Conservation (phyloP, 2,797 vertebrate species). For the Gallinago nigripennis region DNA sequence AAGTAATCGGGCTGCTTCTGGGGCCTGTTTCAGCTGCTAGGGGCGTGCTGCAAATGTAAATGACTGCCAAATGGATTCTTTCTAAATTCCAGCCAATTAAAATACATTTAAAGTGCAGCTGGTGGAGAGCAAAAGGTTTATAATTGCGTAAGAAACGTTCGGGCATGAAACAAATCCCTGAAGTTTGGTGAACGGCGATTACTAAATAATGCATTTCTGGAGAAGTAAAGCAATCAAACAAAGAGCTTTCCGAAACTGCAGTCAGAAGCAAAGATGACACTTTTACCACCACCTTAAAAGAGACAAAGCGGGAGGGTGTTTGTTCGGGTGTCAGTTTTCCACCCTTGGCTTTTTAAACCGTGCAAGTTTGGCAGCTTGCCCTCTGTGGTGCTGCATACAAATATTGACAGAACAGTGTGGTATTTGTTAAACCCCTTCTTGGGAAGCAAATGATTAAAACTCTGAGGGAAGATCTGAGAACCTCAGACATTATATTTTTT, state of each 20-base stretch:
- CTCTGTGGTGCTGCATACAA: constrained; percentile 83
- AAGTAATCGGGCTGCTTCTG: constrained; percentile 77
- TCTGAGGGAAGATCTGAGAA: constrained; percentile 77
- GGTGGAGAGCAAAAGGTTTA: constrained; percentile 66
- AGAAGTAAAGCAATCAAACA: constrained; percentile 51
- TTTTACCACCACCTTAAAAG: constrained; percentile 72
- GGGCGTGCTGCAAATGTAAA: constrained; percentile 87
- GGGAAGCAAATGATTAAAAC: constrained; percentile 78
- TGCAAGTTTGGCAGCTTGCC: constrained; percentile 78
- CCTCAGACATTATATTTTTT: constrained; percentile 67
- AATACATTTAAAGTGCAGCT: constrained; percentile 82
- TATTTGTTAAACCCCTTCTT: constrained; percentile 78
- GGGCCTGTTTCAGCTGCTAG: constrained; percentile 84
- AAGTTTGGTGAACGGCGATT: constrained; percentile 58
- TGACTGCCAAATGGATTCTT: constrained; percentile 85
- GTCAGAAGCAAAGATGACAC: constrained; percentile 73
- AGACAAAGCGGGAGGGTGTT: constrained; percentile 72
- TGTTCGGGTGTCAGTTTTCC: constrained; percentile 78
- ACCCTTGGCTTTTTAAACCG: constrained; percentile 73
- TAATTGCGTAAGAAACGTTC: constrained; percentile 60
- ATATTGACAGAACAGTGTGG: constrained; percentile 82
- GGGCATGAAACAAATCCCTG: constrained; percentile 68
- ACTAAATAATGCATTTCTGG: constrained; percentile 58
- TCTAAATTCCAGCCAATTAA: constrained; percentile 81
- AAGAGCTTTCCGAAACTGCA: constrained; percentile 48